Conservation (phyloP, 2,797 vertebrate species). For the Typhlichthys subterraneus region DNA sequence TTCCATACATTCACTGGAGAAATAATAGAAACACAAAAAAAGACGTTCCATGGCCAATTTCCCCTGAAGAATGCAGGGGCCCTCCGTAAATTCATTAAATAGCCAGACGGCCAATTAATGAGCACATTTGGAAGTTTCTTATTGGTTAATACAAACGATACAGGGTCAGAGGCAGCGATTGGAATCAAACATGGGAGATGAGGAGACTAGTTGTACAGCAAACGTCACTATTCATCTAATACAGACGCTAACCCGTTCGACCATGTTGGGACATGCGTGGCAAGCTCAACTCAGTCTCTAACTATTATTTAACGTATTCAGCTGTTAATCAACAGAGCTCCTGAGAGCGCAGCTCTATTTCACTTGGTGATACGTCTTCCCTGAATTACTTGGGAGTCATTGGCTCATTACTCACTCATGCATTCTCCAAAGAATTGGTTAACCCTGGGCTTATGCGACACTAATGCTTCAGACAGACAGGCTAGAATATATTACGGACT, state of each 20-base stretch:
- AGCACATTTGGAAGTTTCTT: conserved; percentile 29
- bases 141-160: conserved; percentile 26
- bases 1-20: neutral
- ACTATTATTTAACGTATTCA: conserved; percentile 24
- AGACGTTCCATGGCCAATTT: neutral
- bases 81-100: conserved; percentile 1
- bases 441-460: conserved; percentile 31
- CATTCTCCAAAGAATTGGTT: conserved; percentile 17
- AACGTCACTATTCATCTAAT: no score
- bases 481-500: conserved; percentile 51
- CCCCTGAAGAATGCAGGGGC: neutral
- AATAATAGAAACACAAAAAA: no score
- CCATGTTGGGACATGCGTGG: no score
- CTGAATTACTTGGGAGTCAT: conserved; percentile 16
- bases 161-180: neutral
- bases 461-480: conserved; percentile 38
- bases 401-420: conserved; percentile 34
- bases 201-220: no score
- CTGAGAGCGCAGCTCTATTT: conserved; percentile 6
- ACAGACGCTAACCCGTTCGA: no score
- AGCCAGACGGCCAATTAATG: conserved; percentile 22
- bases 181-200: no score
- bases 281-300: no score
- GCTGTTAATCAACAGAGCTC: conserved; percentile 31
- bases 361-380: neutral